Evolutionary conservation across 2,113 vertebrate genomes (phyloP), one percentile per base, ranked within the genome.

Genomic region (Camelus bactrianus): DNA sequence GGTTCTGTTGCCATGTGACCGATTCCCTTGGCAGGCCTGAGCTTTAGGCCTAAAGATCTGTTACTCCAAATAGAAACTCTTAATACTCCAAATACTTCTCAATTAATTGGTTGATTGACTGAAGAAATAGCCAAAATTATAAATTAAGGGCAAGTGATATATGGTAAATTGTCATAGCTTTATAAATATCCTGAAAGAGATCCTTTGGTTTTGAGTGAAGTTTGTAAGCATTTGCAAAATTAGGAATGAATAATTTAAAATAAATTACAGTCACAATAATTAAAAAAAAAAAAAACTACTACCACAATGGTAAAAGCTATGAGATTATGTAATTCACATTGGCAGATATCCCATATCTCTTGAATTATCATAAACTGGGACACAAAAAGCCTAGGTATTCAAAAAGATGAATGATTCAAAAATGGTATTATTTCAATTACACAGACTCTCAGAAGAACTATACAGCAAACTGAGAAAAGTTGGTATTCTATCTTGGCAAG

Each of bases 111-210:
- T 32, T 89, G 24, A 85, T 15, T 65, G 26, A 69, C 16, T 62
- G 32, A 76, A 65, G 12, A 93, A 95, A 60, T 48, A 64, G 75
- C 42, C 79, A 77, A 92, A 96, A 20, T 69, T 84, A n/a, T 86
- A 80, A 94, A 72, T 64, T 7, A 58, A 42, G 50, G 38, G 64
- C 19, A 89, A 38, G 20, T 22, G 8, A 24, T 46, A 58, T 38
- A 52, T 81, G 52, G 62, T 32, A 76, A 86, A 70, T 64, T 76
- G 2, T 65, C 28, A 35, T 15, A 92, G 50, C 8, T 72, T 14
- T 75, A 32, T 10, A 86, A 52, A 83, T 77, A 77, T 80, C 15
- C 54, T 65, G 8, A 90, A 94, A 87, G 38, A 96, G 38, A 56
- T 65, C 10, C 83, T 84, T 52, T 67, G 35, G 32, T n/a, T 90